A percentile compares a stretch with the other conserved stretches of the same genome.
These are phyloP conservation scores for Nephrocerus scutellatus DNA, from an alignment of 2,888 invertebrate species.

Conservation along the genomic window DNA sequence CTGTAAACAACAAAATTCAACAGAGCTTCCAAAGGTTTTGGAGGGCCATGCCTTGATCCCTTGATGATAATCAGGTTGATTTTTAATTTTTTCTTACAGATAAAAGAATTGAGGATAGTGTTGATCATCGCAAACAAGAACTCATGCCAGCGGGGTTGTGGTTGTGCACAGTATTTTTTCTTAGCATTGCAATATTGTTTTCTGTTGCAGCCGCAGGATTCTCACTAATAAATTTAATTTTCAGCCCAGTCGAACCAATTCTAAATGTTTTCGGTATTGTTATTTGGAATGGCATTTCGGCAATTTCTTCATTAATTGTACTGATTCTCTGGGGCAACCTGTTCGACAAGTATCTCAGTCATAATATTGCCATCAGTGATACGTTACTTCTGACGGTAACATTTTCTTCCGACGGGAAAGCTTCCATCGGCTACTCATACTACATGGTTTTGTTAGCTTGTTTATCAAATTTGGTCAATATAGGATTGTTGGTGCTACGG, in stretches of 20 bases:
- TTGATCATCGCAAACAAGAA: conserved; percentile 6
- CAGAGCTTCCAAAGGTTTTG: no score
- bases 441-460: conserved; percentile 37
- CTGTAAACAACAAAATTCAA: no score
- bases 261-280: conserved; percentile 50
- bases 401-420: conserved; percentile 34
- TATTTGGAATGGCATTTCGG: conserved; percentile 54
- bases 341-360: conserved; percentile 34
- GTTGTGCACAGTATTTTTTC: conserved; percentile 52
- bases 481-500: conserved; percentile 35
- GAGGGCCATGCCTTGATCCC: no score
- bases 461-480: conserved; percentile 27
- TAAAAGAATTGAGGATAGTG: no score
- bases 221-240: conserved; percentile 54
- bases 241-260: conserved; percentile 53
- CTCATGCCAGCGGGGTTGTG: conserved; percentile 48
- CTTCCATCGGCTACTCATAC: conserved; percentile 47
- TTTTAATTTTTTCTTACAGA: no score
- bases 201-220: conserved; percentile 49
- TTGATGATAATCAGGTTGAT: no score
- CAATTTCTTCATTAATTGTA: conserved; percentile 31
- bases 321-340: conserved; percentile 46
- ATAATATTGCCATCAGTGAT: conserved; percentile 44
- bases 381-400: conserved; percentile 35
- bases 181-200: conserved; percentile 50